A percentile compares a stretch with the other conserved stretches of the same genome.
Conservation (phyloP, 2,888 invertebrate genomes). For the Thymelicus lineola region DNA sequence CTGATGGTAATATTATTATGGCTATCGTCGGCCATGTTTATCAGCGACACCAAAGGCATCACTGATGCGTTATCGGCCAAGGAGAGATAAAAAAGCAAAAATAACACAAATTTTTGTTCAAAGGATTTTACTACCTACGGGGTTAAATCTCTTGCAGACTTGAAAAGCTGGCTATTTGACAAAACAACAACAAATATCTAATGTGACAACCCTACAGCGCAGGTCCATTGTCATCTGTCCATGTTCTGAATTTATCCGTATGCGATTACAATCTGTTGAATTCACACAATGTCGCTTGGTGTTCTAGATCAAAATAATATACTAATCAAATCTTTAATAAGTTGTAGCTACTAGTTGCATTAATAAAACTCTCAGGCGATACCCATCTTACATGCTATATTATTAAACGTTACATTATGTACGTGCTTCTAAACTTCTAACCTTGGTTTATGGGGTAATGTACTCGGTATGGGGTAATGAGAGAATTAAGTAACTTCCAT, state of each 20-base stretch:
- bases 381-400: neutral
- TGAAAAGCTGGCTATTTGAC: neutral
- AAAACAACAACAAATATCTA: neutral
- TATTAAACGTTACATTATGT: neutral
- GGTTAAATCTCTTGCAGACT: too few species aligned
- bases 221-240: neutral
- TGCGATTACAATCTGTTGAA: slow-evolving; percentile 1
- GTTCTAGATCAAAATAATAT: slow-evolving; percentile 8
- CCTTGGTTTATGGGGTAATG: too few species aligned
- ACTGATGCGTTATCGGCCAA: too few species aligned
- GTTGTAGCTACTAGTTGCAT: neutral
- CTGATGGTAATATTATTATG: too few species aligned
- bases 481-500: too few species aligned
- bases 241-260: neutral
- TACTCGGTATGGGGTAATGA: too few species aligned
- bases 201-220: neutral
- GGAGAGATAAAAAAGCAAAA: too few species aligned
- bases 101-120: too few species aligned
- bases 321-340: neutral
- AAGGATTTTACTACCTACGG: too few species aligned
- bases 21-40: too few species aligned
- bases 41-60: too few species aligned
- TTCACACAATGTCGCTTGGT: neutral
- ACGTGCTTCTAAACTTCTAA: too few species aligned
- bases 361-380: neutral